These are phyloP conservation scores for Ifrita kowaldi DNA, from an alignment of 2,113 vertebrate species.

Conservation along the genomic window DNA sequence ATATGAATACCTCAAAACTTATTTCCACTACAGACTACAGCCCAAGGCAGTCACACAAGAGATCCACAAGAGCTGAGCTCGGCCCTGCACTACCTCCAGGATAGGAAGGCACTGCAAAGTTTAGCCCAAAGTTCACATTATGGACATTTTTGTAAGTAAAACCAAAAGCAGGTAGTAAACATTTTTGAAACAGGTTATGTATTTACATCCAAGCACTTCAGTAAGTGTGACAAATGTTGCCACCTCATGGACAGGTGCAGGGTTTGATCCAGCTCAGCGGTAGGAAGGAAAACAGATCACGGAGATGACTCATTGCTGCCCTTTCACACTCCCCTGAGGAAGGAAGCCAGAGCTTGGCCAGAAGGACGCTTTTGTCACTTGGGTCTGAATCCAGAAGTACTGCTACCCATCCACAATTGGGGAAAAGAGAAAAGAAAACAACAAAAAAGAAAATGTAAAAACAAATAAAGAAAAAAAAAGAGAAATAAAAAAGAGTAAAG, in stretches of 20 bases:
- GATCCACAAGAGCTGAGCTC: neutral
- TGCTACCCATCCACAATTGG: neutral
- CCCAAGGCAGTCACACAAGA: neutral
- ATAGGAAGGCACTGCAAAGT: neutral
- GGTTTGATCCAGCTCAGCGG: slow-evolving; percentile 19
- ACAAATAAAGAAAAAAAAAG: neutral
- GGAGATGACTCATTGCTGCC: slow-evolving; percentile 43
- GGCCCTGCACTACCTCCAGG: neutral
- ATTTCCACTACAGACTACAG: neutral
- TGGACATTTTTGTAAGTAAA: neutral
- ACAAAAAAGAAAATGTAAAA: neutral
- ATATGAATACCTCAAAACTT: neutral
- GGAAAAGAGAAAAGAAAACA: accelerated
- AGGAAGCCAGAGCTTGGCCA: neutral
- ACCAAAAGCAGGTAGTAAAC: neutral
- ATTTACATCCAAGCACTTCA: neutral
- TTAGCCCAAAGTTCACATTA: neutral
- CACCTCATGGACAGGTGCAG: slow-evolving; percentile 55
- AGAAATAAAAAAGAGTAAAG: neutral
- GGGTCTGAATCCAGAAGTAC: neutral
- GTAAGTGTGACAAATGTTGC: slow-evolving; percentile 49
- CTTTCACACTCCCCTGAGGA: neutral
- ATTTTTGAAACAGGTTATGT: neutral
- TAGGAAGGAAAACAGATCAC: slow-evolving; percentile 31
- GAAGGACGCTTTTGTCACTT: neutral